Percentiles rank a stretch among this genome's conserved stretches.
These are phyloP conservation scores for Oeneis ivallda DNA, from an alignment of 2,888 invertebrate species.

Conservation along the genomic window DNA sequence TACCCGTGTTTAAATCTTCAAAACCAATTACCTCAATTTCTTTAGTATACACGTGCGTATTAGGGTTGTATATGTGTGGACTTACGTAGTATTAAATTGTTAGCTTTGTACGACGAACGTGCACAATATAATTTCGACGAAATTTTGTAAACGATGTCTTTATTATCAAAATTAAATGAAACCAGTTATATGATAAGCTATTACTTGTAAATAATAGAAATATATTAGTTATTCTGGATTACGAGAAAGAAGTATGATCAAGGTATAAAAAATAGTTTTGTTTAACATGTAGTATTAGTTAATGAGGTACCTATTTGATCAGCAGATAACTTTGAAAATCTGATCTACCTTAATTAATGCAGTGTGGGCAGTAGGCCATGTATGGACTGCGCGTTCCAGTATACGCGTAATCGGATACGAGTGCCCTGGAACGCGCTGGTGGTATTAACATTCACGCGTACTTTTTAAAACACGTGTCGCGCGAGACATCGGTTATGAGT, in stretches of 20 bases:
- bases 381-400: not conserved
- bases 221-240: constrained; percentile 26
- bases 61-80: constrained; percentile 65
- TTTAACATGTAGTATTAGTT: constrained; percentile 23
- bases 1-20: constrained; percentile 74
- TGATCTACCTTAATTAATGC: not conserved
- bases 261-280: constrained; percentile 30
- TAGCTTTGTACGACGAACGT: constrained; percentile 62
- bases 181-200: constrained; percentile 56
- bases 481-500: too few relatives aligned
- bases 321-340: constrained; percentile 9
- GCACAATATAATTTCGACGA: constrained; percentile 57
- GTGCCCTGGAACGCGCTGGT: too few relatives aligned
- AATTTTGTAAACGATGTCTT: constrained; percentile 43
- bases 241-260: constrained; percentile 23
- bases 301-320: constrained; percentile 14
- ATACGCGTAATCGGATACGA: too few relatives aligned
- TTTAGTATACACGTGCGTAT: constrained; percentile 71
- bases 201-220: constrained; percentile 67
- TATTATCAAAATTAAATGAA: constrained; percentile 52
- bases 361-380: not conserved
- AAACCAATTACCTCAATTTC: constrained; percentile 81
- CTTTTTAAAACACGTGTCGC: too few relatives aligned
- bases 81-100: constrained; percentile 70
- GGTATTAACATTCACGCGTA: too few relatives aligned